These are phyloP conservation scores for Lepeophtheirus nordmannii DNA, from an alignment of 2,888 invertebrate species.

Conservation along the genomic window DNA sequence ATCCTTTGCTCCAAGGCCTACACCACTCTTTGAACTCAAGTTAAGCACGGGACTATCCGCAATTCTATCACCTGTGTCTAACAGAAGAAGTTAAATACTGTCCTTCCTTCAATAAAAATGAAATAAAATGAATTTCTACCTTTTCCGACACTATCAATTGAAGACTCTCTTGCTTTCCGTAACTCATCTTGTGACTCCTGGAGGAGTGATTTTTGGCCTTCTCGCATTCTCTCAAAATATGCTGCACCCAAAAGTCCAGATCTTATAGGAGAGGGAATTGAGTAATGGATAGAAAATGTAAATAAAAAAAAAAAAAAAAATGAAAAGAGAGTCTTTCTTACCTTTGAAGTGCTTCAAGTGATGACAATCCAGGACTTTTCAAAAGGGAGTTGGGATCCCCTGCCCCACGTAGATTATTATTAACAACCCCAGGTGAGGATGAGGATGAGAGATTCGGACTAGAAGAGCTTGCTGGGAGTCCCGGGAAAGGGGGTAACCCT, in stretches of 20 bases:
- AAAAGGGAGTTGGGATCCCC: background rate
- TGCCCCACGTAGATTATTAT: too few relatives aligned
- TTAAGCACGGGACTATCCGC: conserved; percentile 10
- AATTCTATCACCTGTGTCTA: background rate
- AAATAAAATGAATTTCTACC: too few relatives aligned
- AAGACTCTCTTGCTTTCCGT: background rate
- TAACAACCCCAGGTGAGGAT: conserved; percentile 6
- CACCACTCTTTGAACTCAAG: background rate
- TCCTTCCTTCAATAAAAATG: too few relatives aligned
- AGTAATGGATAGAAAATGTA: too few relatives aligned
- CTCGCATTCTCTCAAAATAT: conserved; percentile 20
- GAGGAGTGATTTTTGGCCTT: conserved; percentile 12
- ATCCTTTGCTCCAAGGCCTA: background rate
- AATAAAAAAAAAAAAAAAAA: background rate
- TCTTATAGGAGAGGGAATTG: background rate
- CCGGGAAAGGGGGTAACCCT: conserved; percentile 29
- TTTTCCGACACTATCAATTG: background rate
- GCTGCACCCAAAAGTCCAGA: conserved; percentile 18
- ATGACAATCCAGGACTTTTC: conserved; percentile 13
- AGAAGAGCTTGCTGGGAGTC: conserved; percentile 1
- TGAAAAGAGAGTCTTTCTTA: background rate
- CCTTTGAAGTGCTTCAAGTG: conserved; percentile 20
- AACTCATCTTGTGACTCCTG: background rate
- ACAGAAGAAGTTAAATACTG: background rate
- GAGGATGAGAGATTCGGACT: conserved; percentile 13